Conservation (phyloP, 2,797 vertebrate genomes). For the Pitangus sulphuratus region DNA sequence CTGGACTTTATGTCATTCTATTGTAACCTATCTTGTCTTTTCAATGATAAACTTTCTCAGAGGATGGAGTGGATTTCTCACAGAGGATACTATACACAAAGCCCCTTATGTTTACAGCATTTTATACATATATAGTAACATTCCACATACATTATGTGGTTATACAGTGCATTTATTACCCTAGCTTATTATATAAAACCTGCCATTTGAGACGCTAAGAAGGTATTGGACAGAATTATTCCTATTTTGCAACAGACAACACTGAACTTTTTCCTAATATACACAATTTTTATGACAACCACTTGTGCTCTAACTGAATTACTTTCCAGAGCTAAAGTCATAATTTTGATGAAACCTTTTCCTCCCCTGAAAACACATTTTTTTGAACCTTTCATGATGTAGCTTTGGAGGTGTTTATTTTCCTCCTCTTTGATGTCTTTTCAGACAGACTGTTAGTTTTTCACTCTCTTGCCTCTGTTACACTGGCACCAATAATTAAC, state of each 20-base stretch:
- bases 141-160: neutral
- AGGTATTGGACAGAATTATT: neutral
- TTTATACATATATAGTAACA: neutral
- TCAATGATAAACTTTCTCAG: neutral
- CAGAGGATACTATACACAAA: neutral
- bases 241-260: constrained; percentile 37
- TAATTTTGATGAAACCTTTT: constrained; percentile 23
- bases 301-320: constrained; percentile 26
- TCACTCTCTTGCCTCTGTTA: neutral
- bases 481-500: constrained; percentile 1
- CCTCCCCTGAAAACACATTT: constrained; percentile 1
- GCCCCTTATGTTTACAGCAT: neutral
- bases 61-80: neutral
- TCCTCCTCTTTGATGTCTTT: constrained; percentile 17
- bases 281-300: constrained; percentile 28
- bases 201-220: constrained; percentile 9
- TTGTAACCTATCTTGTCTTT: neutral
- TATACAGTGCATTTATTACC: neutral
- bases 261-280: constrained; percentile 10
- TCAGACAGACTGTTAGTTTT: neutral
- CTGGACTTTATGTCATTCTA: neutral
- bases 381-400: neutral
- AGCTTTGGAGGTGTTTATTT: constrained; percentile 34
- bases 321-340: constrained; percentile 22
- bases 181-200: neutral